Conservation (phyloP, 2,113 vertebrate genomes). For the Amazona guildingii region DNA sequence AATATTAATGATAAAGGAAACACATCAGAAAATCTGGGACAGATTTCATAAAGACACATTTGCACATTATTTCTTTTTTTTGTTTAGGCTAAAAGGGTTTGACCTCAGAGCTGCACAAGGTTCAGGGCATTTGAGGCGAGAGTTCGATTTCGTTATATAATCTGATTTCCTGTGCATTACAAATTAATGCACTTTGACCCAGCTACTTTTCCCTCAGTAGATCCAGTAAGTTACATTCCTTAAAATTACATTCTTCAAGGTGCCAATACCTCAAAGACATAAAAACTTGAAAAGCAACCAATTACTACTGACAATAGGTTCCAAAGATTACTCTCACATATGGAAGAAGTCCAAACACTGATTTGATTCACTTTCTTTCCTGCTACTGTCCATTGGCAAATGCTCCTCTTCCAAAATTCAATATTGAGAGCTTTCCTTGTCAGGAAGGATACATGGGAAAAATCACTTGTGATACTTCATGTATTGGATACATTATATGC, state of each 20-base stretch:
- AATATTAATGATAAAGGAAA: not conserved
- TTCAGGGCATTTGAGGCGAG: not conserved
- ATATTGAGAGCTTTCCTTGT: fast-evolving
- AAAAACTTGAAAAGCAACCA: not conserved
- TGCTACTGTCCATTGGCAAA: not conserved
- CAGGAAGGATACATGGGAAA: not conserved
- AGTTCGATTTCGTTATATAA: not conserved
- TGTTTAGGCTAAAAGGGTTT: not conserved
- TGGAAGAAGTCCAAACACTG: not conserved
- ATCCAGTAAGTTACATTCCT: not conserved
- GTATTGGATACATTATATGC: not conserved
- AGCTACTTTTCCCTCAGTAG: not conserved
- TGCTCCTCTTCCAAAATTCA: not conserved
- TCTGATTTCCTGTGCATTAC: not conserved
- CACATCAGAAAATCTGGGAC: fast-evolving
- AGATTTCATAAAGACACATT: not conserved
- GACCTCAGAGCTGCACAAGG: not conserved
- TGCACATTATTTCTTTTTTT: not conserved
- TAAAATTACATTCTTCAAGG: not conserved
- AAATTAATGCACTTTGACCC: not conserved
- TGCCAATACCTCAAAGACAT: not conserved
- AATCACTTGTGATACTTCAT: not conserved
- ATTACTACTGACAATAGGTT: not conserved
- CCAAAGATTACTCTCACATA: not conserved
- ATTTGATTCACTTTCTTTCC: not conserved